A percentile compares a stretch with the other conserved stretches of the same genome.
Conservation (phyloP, 2,797 vertebrate genomes). For the Cuniculus paca region DNA sequence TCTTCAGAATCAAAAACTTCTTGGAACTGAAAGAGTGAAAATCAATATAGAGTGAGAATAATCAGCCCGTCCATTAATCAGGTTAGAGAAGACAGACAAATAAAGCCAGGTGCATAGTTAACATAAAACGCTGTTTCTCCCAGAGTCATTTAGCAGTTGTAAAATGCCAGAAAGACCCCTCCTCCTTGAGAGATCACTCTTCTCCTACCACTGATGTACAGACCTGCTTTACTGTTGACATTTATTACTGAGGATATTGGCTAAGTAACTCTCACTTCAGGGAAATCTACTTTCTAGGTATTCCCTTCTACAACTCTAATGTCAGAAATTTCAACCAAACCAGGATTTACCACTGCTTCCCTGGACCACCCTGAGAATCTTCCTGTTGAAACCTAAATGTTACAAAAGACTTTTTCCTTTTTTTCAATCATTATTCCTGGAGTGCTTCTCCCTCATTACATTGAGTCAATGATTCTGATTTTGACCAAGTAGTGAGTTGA, state of each 20-base stretch:
- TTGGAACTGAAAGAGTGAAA: slow-evolving; percentile 59
- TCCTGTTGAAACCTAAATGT: slow-evolving; percentile 45
- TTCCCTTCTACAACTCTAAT: neutral
- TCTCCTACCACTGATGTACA: slow-evolving; percentile 46
- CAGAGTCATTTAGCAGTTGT: slow-evolving; percentile 63
- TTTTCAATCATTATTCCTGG: neutral
- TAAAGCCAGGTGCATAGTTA: slow-evolving; percentile 76
- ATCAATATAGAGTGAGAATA: slow-evolving; percentile 63
- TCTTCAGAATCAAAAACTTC: slow-evolving; percentile 32
- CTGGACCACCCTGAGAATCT: neutral
- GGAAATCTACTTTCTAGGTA: neutral
- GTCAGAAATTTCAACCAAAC: neutral
- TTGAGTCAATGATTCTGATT: slow-evolving; percentile 37
- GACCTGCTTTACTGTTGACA: slow-evolving; percentile 34
- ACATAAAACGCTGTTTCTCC: slow-evolving; percentile 72
- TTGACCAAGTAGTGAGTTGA: neutral
- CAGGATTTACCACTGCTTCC: slow-evolving; percentile 26
- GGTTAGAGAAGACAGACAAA: slow-evolving; percentile 69
- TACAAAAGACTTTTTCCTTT: neutral
- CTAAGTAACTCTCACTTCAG: neutral
- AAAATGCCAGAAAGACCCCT: slow-evolving; percentile 59
- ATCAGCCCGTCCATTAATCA: slow-evolving; percentile 74
- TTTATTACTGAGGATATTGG: slow-evolving; percentile 36
- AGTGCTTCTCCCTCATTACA: neutral
- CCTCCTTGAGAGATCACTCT: slow-evolving; percentile 46